Evolutionary conservation across 2,888 invertebrate genomes (phyloP).

Genomic region (Willowsia nigromaculata): DNA sequence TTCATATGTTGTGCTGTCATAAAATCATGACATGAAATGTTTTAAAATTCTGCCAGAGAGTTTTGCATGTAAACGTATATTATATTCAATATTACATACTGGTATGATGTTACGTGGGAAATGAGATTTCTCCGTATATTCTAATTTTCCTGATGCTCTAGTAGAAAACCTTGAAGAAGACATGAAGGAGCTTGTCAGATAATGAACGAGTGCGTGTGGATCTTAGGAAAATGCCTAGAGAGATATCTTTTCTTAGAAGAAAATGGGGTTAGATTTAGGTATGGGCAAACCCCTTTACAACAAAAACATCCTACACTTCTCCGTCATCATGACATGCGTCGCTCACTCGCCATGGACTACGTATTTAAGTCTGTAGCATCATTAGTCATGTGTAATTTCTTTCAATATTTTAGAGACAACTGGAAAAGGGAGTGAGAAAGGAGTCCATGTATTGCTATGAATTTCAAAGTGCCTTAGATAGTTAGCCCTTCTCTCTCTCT

Average conservation of each 20-base stretch:
- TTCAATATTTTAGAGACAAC: conserved; percentile 27
- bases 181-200: no score
- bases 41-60: not conserved
- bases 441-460: not conserved
- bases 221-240: no score
- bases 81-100: no score
- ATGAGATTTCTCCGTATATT: no score
- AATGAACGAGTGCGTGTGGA: no score
- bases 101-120: no score
- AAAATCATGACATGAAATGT: not conserved
- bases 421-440: not conserved
- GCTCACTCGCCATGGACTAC: not conserved
- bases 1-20: not conserved
- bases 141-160: no score
- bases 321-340: conserved; percentile 1
- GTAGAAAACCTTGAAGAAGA: no score
- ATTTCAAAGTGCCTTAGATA: not conserved
- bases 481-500: not conserved
- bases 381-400: conserved; percentile 20
- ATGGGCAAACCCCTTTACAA: not conserved
- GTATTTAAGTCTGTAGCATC: not conserved
- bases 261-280: not conserved
- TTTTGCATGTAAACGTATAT: not conserved
- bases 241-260: not conserved
- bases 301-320: not conserved